Evolutionary conservation across 2,113 vertebrate species (phyloP).

Genomic region (Engystomops pustulosus): DNA sequence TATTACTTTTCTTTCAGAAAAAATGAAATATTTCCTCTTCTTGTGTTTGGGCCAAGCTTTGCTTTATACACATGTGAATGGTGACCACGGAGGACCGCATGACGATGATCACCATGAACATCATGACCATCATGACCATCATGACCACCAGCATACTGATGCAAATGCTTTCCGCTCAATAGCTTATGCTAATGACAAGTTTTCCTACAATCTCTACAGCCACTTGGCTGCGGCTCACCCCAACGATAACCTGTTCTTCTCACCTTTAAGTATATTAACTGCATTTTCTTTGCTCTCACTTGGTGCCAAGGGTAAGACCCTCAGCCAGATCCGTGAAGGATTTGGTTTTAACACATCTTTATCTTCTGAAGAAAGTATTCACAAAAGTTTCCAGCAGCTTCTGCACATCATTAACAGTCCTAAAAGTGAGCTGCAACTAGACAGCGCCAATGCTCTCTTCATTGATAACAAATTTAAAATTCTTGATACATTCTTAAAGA

Average conservation of each 20-base stretch:
- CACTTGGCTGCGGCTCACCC: slow-evolving; percentile 64
- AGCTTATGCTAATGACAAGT: slow-evolving; percentile 65
- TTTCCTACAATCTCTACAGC: slow-evolving; percentile 75
- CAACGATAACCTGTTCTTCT: slow-evolving; percentile 80
- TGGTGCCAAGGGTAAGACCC: slow-evolving; percentile 71
- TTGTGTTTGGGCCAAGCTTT: slow-evolving; percentile 66
- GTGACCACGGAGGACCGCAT: slow-evolving; percentile 33
- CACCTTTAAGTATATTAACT: slow-evolving; percentile 74
- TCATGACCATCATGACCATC: background rate
- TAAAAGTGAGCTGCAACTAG: slow-evolving; percentile 68
- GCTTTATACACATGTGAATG: slow-evolving; percentile 47
- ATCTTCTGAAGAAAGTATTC: slow-evolving; percentile 63
- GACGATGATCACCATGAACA: background rate
- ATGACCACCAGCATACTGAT: background rate
- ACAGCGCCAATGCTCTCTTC: slow-evolving; percentile 77
- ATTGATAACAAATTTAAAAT: slow-evolving; percentile 71
- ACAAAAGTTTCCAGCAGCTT: slow-evolving; percentile 73
- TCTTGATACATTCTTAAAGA: slow-evolving; percentile 70
- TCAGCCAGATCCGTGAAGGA: slow-evolving; percentile 71
- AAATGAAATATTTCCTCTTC: slow-evolving; percentile 70
- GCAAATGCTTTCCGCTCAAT: background rate
- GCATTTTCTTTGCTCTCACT: slow-evolving; percentile 75
- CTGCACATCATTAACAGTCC: slow-evolving; percentile 72
- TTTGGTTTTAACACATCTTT: slow-evolving; percentile 73
- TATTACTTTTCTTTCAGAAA: slow-evolving; percentile 56